These are phyloP conservation scores for human (Homo sapiens) DNA, from an alignment of 2,113 vertebrate genomes.

Conservation along the genomic window GRCh38 chrX:119775001-119775500, in stretches of 20 bases:
- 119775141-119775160: not conserved
- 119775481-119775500: not conserved
- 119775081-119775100: not conserved
- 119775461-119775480: not conserved
- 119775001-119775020: not conserved
- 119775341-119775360: not conserved
- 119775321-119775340: not conserved
- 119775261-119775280: not conserved
- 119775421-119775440: not conserved
- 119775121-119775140: not conserved
- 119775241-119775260: too few relatives aligned
- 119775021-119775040: not conserved
- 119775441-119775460: not conserved
- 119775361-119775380: not conserved
- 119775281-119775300: not conserved
- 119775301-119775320: not conserved
- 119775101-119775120: not conserved
- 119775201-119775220: too few relatives aligned
- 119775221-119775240: too few relatives aligned
- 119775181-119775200: too few relatives aligned
- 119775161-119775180: too few relatives aligned
- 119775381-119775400: not conserved
- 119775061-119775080: not conserved
- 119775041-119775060: not conserved
- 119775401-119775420: not conserved